Evolutionary conservation across 2,888 invertebrate species (phyloP).

Genomic region (Morpho achilles): DNA sequence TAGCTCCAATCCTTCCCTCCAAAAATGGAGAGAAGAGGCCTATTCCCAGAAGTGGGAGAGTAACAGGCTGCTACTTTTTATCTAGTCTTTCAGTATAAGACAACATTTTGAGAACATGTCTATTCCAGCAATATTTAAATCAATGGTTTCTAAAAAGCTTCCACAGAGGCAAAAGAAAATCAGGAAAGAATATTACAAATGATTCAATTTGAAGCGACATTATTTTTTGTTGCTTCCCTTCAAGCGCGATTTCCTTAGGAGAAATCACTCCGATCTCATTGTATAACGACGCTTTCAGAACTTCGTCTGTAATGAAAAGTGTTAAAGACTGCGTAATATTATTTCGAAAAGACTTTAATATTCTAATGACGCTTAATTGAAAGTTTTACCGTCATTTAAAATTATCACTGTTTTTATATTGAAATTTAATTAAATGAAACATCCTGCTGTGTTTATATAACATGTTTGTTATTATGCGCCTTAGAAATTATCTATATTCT

Average conservation of each 20-base stretch:
- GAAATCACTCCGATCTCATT: slow-evolving; percentile 56
- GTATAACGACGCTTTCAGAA: slow-evolving; percentile 49
- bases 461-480: too few relatives aligned
- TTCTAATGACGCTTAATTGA: background rate
- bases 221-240: slow-evolving; percentile 58
- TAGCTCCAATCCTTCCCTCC: too few relatives aligned
- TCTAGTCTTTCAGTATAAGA: too few relatives aligned
- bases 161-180: slow-evolving; percentile 53
- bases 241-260: slow-evolving; percentile 51
- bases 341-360: slow-evolving; percentile 1
- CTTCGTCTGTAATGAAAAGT: slow-evolving; percentile 38
- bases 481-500: too few relatives aligned
- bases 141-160: slow-evolving; percentile 39
- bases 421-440: too few relatives aligned
- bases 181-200: slow-evolving; percentile 71
- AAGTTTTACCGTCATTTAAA: background rate
- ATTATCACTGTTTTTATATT: too few relatives aligned
- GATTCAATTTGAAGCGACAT: slow-evolving; percentile 68
- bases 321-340: slow-evolving; percentile 16
- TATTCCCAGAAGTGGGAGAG: too few relatives aligned
- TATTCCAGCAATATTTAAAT: slow-evolving; percentile 10
- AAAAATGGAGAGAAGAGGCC: too few relatives aligned
- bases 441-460: too few relatives aligned
- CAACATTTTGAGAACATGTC: background rate
- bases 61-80: too few relatives aligned